Evolutionary conservation across 2,113 vertebrate genomes (phyloP).

Genomic region (Coryphaenoides rupestris): DNA sequence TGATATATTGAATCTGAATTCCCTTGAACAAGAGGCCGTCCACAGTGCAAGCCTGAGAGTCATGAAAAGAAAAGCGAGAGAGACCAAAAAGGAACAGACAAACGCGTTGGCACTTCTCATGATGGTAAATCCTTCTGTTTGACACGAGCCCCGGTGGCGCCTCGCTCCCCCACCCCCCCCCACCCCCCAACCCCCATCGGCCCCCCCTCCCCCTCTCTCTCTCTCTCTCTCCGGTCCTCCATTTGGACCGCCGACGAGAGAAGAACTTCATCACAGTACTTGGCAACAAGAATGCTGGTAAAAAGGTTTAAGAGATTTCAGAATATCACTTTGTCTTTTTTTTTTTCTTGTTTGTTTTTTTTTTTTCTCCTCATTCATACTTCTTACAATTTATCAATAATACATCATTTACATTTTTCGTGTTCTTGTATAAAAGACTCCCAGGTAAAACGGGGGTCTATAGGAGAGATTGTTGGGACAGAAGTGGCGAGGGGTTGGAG

Average conservation of each 20-base stretch:
- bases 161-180: too few species aligned
- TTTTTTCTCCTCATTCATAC: conserved; percentile 71
- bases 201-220: too few species aligned
- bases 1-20: conserved; percentile 62
- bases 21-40: conserved; percentile 63
- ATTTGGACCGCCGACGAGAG: conserved; percentile 63
- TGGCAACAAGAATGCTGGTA: conserved; percentile 81
- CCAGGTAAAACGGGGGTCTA: conserved; percentile 69
- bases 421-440: conserved; percentile 79
- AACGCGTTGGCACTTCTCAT: conserved; percentile 78
- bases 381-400: conserved; percentile 76
- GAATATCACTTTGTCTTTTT: conserved; percentile 69
- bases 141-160: conserved; percentile 36
- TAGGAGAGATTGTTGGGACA: conserved; percentile 55
- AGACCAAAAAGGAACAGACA: conserved; percentile 59
- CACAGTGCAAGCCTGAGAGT: conserved; percentile 68
- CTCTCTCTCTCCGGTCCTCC: conserved; percentile 55
- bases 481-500: conserved; percentile 27
- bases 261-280: conserved; percentile 78
- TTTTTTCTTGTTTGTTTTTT: conserved; percentile 61
- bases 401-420: conserved; percentile 74
- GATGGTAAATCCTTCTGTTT: conserved; percentile 70
- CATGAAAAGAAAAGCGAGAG: conserved; percentile 24
- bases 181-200: too few species aligned
- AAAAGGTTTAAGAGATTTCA: conserved; percentile 76